Percentiles rank a stretch among this genome's conserved stretches.
These are phyloP conservation scores for Hemibagrus guttatus DNA, from an alignment of 2,797 vertebrate genomes.

Conservation along the genomic window DNA sequence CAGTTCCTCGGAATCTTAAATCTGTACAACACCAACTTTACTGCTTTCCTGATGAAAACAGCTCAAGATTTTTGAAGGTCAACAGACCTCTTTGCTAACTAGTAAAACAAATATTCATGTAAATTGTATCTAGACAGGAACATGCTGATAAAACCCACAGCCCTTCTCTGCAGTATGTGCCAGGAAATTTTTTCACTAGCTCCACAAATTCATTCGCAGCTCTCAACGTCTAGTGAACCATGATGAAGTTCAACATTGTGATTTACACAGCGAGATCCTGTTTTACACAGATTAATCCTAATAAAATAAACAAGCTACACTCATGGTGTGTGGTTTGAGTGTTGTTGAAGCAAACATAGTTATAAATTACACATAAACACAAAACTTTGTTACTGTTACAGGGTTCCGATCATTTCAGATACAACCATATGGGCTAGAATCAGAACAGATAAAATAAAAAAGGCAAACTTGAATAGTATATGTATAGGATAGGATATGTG, in stretches of 20 bases:
- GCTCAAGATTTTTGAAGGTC: constrained; percentile 16
- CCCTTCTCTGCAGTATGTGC: constrained; percentile 11
- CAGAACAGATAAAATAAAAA: not conserved
- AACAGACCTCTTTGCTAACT: constrained; percentile 40
- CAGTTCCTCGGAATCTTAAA: not conserved
- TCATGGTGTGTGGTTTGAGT: not conserved
- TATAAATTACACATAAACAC: not conserved
- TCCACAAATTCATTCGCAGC: constrained; percentile 12
- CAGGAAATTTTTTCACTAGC: constrained; percentile 27
- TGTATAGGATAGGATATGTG: not conserved
- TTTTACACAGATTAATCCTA: constrained; percentile 7
- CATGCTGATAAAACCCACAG: constrained; percentile 41
- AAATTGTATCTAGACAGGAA: constrained; percentile 38
- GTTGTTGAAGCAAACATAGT: not conserved
- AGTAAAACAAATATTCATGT: constrained; percentile 29
- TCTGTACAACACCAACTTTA: constrained; percentile 8
- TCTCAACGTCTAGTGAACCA: constrained; percentile 13
- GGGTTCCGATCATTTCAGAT: not conserved
- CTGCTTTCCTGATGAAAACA: constrained; percentile 8
- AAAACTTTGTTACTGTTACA: not conserved
- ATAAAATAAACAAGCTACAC: constrained; percentile 17
- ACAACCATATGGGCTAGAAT: not conserved
- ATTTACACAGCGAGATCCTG: constrained; percentile 25
- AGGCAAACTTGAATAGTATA: not conserved
- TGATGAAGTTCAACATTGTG: constrained; percentile 26